Evolutionary conservation across 2,888 invertebrate species (phyloP).

Genomic region (Drosophila mettleri): DNA sequence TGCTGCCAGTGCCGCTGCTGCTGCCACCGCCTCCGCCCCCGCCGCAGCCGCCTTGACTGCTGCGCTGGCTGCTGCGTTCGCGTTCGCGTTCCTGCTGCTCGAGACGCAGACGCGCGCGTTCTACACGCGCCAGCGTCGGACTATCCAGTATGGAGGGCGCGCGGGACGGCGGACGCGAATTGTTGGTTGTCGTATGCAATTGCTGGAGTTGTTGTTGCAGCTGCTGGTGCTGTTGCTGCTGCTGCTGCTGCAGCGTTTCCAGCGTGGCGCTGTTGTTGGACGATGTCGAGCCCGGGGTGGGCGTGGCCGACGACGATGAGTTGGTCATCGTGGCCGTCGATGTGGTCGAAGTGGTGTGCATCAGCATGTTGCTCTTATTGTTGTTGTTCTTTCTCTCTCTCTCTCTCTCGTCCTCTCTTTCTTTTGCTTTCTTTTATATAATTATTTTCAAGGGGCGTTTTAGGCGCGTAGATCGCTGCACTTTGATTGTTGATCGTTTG

Average conservation of each 20-base stretch:
- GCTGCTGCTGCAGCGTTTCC: constrained; percentile 70
- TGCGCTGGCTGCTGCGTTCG: constrained; percentile 61
- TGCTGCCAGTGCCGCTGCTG: constrained; percentile 74
- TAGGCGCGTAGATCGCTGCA: constrained; percentile 22
- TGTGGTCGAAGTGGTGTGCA: constrained; percentile 70
- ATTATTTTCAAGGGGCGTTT: constrained; percentile 29
- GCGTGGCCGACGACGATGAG: constrained; percentile 78
- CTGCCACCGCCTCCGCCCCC: constrained; percentile 61
- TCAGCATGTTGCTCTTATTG: constrained; percentile 49
- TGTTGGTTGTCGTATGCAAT: constrained; percentile 65
- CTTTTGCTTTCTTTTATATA: neutral
- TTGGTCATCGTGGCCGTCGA: constrained; percentile 77
- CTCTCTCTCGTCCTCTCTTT: neutral
- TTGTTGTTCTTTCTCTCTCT: neutral
- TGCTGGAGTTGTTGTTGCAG: constrained; percentile 66
- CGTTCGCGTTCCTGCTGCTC: constrained; percentile 83
- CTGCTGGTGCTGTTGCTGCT: constrained; percentile 63
- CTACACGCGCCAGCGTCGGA: constrained; percentile 87
- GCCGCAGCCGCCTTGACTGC: constrained; percentile 56
- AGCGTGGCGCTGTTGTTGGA: constrained; percentile 80
- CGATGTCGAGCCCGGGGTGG: constrained; percentile 80
- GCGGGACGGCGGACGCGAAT: constrained; percentile 82
- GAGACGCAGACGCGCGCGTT: constrained; percentile 87
- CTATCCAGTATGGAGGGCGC: constrained; percentile 87
- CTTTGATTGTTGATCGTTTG: constrained; percentile 26